Conservation (phyloP, 2,797 vertebrate species). For the Miichthys miiuy region DNA sequence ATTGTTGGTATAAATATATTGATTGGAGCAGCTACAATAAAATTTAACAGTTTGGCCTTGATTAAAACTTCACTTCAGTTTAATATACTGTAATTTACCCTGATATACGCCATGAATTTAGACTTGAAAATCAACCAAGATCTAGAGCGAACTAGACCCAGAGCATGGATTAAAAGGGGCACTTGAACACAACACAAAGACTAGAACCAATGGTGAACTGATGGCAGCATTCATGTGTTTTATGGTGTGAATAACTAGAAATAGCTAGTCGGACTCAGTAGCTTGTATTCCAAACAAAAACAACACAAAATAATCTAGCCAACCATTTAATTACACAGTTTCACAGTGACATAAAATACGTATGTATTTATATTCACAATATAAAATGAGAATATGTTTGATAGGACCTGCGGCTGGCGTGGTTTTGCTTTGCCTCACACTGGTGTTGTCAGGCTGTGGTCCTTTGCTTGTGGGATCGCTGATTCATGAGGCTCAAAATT, state of each 20-base stretch:
- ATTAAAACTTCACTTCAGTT: not conserved
- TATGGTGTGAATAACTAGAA: not conserved
- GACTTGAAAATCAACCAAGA: not conserved
- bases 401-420: not conserved
- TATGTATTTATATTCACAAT: not conserved
- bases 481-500: constrained; percentile 11
- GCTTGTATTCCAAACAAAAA: not conserved
- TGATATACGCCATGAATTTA: not conserved
- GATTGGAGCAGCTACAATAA: not conserved
- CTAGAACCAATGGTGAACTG: not conserved
- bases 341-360: not conserved
- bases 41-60: not conserved
- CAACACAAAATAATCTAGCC: not conserved
- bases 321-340: not conserved
- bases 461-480: not conserved
- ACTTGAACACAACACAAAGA: not conserved
- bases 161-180: not conserved
- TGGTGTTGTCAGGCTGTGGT: not conserved
- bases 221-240: not conserved
- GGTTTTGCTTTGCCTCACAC: not conserved
- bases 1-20: not conserved
- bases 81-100: not conserved
- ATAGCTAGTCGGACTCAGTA: not conserved
- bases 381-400: not conserved
- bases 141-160: not conserved